Conservation (phyloP, 1,140 invertebrate species). For the Drosophila aff. region DNA sequence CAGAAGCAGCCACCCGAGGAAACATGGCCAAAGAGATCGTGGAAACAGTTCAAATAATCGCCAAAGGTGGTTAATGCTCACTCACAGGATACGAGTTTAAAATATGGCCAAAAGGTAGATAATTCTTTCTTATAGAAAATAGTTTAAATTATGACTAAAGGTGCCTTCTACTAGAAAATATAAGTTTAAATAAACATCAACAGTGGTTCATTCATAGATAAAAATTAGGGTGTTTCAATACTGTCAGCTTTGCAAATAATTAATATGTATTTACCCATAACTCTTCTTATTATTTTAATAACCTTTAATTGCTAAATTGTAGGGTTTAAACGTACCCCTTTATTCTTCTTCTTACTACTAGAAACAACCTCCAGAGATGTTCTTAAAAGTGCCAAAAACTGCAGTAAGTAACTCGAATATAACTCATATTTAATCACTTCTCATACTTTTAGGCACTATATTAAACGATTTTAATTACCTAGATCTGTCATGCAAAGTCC, state of each 20-base stretch:
- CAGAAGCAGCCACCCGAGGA: constrained; percentile 41
- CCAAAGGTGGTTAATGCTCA: constrained; percentile 17
- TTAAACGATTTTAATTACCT: neutral
- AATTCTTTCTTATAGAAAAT: neutral
- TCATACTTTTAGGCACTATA: neutral
- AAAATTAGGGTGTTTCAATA: neutral
- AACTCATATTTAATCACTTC: rapidly evolving
- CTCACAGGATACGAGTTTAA: neutral
- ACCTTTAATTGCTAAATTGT: too few relatives aligned
- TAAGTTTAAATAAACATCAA: neutral
- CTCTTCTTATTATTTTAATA: neutral
- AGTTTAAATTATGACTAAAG: neutral
- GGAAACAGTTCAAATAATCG: constrained; percentile 25
- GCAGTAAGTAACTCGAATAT: too few relatives aligned
- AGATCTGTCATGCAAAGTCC: too few relatives aligned
- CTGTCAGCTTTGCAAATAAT: too few relatives aligned
- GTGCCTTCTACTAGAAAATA: neutral
- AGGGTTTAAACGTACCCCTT: neutral
- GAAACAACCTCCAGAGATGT: neutral
- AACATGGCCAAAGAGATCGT: constrained; percentile 29
- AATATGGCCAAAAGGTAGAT: constrained; percentile 3
- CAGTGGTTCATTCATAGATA: rapidly evolving
- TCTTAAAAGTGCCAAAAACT: neutral
- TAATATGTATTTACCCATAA: neutral
- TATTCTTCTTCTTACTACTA: neutral